phyloP scores from a whole-genome alignment of 2,888 invertebrate genomes.

The Graphium colonna region DNA sequence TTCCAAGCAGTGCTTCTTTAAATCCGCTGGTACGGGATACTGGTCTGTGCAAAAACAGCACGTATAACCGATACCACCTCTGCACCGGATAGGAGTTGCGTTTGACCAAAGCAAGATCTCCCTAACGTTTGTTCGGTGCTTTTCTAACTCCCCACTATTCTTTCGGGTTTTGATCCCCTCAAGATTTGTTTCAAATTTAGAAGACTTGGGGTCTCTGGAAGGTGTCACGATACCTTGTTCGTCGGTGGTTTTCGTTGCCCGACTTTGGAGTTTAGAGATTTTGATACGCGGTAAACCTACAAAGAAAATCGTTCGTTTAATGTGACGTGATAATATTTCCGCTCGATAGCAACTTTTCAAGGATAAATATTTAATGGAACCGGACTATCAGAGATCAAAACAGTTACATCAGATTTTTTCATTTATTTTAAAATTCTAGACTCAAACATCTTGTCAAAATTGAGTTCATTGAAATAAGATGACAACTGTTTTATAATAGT shows the following conservation, averaged over 20 bases:
- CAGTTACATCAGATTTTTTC: too few relatives aligned
- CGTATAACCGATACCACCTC: constrained; percentile 40
- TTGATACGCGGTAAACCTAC: constrained; percentile 32
- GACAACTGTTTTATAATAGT: too few relatives aligned
- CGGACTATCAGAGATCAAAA: neutral
- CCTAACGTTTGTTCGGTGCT: constrained; percentile 37
- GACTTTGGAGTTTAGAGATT: constrained; percentile 20
- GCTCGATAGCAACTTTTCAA: neutral
- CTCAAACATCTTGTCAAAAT: too few relatives aligned
- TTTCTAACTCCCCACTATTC: constrained; percentile 33
- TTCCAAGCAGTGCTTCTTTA: constrained; percentile 43
- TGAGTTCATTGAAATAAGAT: too few relatives aligned
- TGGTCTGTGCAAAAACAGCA: constrained; percentile 45
- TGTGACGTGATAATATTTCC: constrained; percentile 8
- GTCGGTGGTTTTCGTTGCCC: constrained; percentile 15
- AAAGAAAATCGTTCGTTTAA: constrained; percentile 34
- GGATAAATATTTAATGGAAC: too few relatives aligned
- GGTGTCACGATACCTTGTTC: constrained; percentile 6
- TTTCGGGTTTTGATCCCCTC: constrained; percentile 23
- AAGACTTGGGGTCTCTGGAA: constrained; percentile 2
- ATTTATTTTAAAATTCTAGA: too few relatives aligned
- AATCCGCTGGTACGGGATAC: constrained; percentile 38
- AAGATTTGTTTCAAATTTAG: neutral
- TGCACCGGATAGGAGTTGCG: constrained; percentile 45
- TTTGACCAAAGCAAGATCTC: constrained; percentile 43